Percentiles rank a stretch among this genome's conserved stretches.
phyloP scores from a whole-genome alignment of 1,140 invertebrate genomes.

The Lepidurus couesii region DNA sequence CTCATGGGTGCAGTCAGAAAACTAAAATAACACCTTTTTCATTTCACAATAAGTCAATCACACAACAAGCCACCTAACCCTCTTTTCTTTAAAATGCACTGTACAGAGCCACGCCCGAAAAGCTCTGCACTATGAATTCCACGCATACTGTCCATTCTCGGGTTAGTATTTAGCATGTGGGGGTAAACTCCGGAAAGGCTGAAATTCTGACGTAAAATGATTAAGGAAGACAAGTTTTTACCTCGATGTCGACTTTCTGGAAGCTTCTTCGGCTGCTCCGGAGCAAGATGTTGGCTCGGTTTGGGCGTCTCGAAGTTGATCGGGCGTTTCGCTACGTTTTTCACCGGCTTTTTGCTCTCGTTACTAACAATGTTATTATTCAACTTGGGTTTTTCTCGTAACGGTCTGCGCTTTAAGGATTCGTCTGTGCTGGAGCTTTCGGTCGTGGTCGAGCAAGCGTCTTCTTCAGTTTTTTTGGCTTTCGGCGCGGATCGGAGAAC shows the following conservation, averaged over 20 bases:
- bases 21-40: no score
- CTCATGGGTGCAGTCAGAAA: no score
- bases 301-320: background rate
- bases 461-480: background rate
- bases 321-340: background rate
- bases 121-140: no score
- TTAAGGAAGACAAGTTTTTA: background rate
- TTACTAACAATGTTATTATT: background rate
- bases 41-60: no score
- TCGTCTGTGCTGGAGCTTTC: conserved; percentile 3
- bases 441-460: background rate
- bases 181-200: background rate
- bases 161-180: background rate
- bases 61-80: no score
- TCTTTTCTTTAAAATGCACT: no score
- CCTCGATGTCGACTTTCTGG: background rate
- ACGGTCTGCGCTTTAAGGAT: background rate
- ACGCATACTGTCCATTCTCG: background rate
- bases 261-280: background rate
- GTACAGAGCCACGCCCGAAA: no score
- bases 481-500: background rate
- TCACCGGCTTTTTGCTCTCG: background rate
- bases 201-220: background rate
- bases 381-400: background rate
- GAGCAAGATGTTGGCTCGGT: background rate